Conservation (phyloP, 2,888 invertebrate species). For the Smittia sp. region DNA sequence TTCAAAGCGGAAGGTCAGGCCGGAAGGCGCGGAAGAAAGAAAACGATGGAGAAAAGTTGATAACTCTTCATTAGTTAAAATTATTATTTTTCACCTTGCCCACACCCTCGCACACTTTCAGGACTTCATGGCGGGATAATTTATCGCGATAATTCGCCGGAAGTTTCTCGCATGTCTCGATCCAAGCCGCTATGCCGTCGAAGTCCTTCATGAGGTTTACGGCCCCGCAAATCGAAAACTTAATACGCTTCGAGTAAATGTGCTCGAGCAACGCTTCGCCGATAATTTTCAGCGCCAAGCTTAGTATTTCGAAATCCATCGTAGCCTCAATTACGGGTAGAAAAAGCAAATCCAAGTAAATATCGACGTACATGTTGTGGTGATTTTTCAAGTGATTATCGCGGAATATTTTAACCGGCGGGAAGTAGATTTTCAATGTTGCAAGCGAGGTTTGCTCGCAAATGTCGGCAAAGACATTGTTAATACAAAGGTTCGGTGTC, state of each 20-base stretch:
- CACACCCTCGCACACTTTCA: slow-evolving; percentile 77
- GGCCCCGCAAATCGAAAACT: slow-evolving; percentile 68
- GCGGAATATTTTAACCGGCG: slow-evolving; percentile 66
- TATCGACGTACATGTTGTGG: slow-evolving; percentile 47
- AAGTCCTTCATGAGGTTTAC: slow-evolving; percentile 76
- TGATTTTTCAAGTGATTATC: slow-evolving; percentile 43
- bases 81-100: slow-evolving; percentile 56
- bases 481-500: slow-evolving; percentile 68
- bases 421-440: slow-evolving; percentile 79
- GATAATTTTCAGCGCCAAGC: slow-evolving; percentile 75
- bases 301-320: slow-evolving; percentile 67
- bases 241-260: slow-evolving; percentile 76
- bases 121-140: slow-evolving; percentile 56
- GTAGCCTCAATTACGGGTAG: slow-evolving; percentile 76
- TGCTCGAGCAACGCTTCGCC: slow-evolving; percentile 87
- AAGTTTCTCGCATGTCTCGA: slow-evolving; percentile 63
- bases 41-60: neutral
- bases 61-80: neutral
- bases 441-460: slow-evolving; percentile 76
- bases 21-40: neutral
- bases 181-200: slow-evolving; percentile 73
- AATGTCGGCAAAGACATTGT: slow-evolving; percentile 65
- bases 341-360: slow-evolving; percentile 63
- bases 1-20: neutral
- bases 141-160: slow-evolving; percentile 54